Percentiles rank a stretch among this genome's conserved stretches.
These are phyloP conservation scores for Scolanthus callimorphus DNA, from an alignment of 92 coral and sea anemone species.

Conservation along the genomic window DNA sequence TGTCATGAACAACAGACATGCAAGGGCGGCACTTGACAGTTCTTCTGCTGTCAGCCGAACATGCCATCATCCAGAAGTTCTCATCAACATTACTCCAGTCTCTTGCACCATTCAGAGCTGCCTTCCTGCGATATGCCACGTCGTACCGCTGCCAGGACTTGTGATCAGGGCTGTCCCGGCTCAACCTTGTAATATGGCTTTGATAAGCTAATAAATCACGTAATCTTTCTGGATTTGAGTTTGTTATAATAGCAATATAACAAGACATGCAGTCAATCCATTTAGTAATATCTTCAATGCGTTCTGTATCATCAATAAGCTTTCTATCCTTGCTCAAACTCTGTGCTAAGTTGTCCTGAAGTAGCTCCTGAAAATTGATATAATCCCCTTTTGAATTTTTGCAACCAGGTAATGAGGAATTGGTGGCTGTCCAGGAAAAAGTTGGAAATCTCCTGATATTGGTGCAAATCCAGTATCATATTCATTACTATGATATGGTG, in stretches of 20 bases:
- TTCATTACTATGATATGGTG: neutral
- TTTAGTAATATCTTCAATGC: slow-evolving; percentile 81
- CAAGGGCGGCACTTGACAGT: slow-evolving; percentile 83
- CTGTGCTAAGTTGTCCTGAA: slow-evolving; percentile 61
- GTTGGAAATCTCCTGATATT: slow-evolving; percentile 39
- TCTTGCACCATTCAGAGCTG: slow-evolving; percentile 60
- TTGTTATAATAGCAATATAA: slow-evolving; percentile 63
- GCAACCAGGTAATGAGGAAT: slow-evolving; percentile 57
- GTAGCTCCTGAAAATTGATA: slow-evolving; percentile 83
- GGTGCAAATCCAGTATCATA: neutral
- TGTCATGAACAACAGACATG: slow-evolving; percentile 77
- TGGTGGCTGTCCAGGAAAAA: slow-evolving; percentile 62
- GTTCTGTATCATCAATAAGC: slow-evolving; percentile 59
- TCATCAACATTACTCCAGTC: slow-evolving; percentile 92
- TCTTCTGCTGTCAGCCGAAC: slow-evolving; percentile 83
- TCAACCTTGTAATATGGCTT: slow-evolving; percentile 71
- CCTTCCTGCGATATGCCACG: slow-evolving; percentile 93
- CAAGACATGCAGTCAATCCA: slow-evolving; percentile 95
- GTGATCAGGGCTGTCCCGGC: slow-evolving; percentile 88
- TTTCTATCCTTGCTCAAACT: slow-evolving; percentile 26
- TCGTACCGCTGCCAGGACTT: slow-evolving; percentile 97
- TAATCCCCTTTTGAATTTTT: slow-evolving; percentile 80
- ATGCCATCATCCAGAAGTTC: slow-evolving; percentile 89
- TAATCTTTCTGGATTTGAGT: slow-evolving; percentile 52
- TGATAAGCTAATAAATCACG: slow-evolving; percentile 80